A percentile compares a stretch with the other conserved stretches of the same genome.
Conservation (phyloP, 2,797 vertebrate species). For the Macropodus opercularis region DNA sequence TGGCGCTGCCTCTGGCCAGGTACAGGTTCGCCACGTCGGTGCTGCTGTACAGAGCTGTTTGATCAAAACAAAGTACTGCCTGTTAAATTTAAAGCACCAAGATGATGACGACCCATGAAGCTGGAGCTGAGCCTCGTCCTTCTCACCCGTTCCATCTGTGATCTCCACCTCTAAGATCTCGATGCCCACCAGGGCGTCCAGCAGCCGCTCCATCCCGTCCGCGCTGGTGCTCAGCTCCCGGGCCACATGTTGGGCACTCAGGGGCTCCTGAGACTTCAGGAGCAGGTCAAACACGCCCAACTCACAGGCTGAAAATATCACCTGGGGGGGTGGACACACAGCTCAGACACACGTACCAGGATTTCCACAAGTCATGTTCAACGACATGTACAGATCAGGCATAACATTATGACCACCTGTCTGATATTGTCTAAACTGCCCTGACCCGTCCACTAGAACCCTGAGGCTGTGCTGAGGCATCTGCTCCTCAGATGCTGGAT, state of each 20-base stretch:
- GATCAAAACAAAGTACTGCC: not conserved
- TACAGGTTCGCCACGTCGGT: slow-evolving; percentile 79
- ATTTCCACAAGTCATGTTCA: too few species aligned
- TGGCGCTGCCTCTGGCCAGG: slow-evolving; percentile 76
- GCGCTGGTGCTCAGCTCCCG: slow-evolving; percentile 61
- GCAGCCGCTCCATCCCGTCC: slow-evolving; percentile 78
- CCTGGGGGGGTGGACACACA: slow-evolving; percentile 39
- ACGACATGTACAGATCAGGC: too few species aligned
- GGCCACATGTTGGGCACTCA: slow-evolving; percentile 69
- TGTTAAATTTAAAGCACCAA: not conserved
- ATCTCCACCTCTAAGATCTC: slow-evolving; percentile 81
- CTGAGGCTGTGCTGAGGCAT: too few species aligned
- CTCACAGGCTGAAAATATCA: slow-evolving; percentile 83
- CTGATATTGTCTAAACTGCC: too few species aligned
- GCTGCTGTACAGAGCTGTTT: slow-evolving; percentile 76
- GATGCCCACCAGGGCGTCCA: slow-evolving; percentile 79
- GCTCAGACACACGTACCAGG: too few species aligned
- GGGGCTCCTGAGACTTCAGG: slow-evolving; percentile 67
- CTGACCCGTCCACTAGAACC: too few species aligned
- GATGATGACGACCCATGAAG: too few species aligned
- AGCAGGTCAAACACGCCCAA: slow-evolving; percentile 82
- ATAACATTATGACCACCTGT: too few species aligned
- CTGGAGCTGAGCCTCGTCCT: too few species aligned
- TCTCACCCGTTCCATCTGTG: slow-evolving; percentile 65
- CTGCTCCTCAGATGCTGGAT: too few species aligned